phyloP scores from a whole-genome alignment of 2,888 invertebrate genomes.

The Leucophora obtusa region DNA sequence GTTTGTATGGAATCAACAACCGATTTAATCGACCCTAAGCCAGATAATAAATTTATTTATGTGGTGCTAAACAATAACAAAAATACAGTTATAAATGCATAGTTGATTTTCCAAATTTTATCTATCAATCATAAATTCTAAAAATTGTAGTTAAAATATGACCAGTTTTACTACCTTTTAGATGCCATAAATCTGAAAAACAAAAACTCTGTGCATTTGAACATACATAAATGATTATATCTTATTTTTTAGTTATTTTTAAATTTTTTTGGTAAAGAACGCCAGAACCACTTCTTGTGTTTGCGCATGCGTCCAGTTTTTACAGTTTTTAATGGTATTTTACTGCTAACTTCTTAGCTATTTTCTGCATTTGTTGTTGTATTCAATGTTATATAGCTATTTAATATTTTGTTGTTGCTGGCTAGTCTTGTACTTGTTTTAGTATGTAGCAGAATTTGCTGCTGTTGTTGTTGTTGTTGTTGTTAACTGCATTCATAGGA shows the following conservation, averaged over 20 bases:
- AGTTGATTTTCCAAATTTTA: not conserved
- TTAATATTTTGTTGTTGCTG: slow-evolving; percentile 25
- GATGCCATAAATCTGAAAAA: slow-evolving; percentile 48
- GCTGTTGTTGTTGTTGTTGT: slow-evolving; percentile 32
- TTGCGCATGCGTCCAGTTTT: slow-evolving; percentile 77
- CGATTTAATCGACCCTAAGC: no score
- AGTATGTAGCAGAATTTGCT: not conserved
- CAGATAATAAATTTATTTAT: no score
- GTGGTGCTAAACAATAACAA: no score
- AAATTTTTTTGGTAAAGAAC: slow-evolving; percentile 6
- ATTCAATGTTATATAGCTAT: slow-evolving; percentile 40
- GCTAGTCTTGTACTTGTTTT: not conserved
- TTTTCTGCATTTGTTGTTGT: slow-evolving; percentile 8
- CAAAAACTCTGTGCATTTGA: slow-evolving; percentile 22
- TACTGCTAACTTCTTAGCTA: slow-evolving; percentile 71
- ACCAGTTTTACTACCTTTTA: slow-evolving; percentile 48
- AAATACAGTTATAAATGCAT: not conserved
- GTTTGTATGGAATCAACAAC: no score
- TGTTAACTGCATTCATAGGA: slow-evolving; percentile 45
- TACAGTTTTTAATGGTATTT: slow-evolving; percentile 74
- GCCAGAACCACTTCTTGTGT: slow-evolving; percentile 55
- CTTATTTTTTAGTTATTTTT: slow-evolving; percentile 14
- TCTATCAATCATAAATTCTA: slow-evolving; percentile 1
- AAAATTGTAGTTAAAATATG: slow-evolving; percentile 9
- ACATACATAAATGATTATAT: slow-evolving; percentile 58